These are phyloP conservation scores for Rhinophrynus dorsalis DNA, from an alignment of 2,797 vertebrate genomes.

Conservation along the genomic window DNA sequence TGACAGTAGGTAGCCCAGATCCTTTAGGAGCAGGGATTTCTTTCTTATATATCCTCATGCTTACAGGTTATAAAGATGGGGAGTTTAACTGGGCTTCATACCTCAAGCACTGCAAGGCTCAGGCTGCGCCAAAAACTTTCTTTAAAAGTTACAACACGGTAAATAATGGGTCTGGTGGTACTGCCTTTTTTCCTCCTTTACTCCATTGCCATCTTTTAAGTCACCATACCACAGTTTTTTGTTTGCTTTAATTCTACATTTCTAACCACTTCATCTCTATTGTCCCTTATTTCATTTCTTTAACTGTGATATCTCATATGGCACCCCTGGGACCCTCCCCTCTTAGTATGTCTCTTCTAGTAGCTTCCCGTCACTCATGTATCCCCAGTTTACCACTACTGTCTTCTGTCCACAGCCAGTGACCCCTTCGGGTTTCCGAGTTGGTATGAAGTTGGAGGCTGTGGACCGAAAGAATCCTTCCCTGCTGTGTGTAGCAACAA, in stretches of 20 bases:
- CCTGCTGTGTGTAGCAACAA: slow-evolving; percentile 79
- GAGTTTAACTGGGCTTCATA: slow-evolving; percentile 84
- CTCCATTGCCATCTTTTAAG: no score
- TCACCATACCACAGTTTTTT: no score
- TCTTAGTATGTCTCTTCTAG: no score
- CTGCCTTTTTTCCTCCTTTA: no score
- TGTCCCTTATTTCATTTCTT: no score
- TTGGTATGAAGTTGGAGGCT: slow-evolving; percentile 88
- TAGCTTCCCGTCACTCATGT: no score
- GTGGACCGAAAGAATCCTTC: slow-evolving; percentile 86
- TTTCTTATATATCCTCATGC: neutral
- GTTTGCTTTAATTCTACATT: no score
- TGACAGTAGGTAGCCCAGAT: no score
- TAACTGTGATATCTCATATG: no score
- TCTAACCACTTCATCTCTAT: no score
- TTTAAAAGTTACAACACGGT: slow-evolving; percentile 76
- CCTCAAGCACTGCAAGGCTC: slow-evolving; percentile 77
- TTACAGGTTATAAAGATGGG: slow-evolving; percentile 78
- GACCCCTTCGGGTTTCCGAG: slow-evolving; percentile 62
- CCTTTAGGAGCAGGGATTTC: neutral
- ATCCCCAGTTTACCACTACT: neutral
- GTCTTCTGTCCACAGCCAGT: slow-evolving; percentile 53
- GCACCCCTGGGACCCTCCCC: no score
- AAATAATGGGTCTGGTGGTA: no score
- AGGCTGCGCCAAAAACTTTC: slow-evolving; percentile 77